Percentiles rank a stretch among this genome's conserved stretches.
Conservation (phyloP, 2,888 invertebrate genomes). For the Pterostichus niger region DNA sequence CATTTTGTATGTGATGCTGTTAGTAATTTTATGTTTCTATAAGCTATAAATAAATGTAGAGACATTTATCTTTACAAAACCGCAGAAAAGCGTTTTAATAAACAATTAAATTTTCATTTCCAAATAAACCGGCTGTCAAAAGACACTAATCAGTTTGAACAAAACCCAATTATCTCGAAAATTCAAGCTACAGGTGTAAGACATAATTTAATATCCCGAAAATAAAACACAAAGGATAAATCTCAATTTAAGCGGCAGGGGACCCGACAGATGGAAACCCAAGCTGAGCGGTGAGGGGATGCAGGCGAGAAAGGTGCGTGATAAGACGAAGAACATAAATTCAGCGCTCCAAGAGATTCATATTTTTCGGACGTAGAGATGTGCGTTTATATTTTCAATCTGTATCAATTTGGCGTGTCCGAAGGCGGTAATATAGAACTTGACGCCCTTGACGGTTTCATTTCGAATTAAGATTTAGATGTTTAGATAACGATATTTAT, state of each 20-base stretch:
- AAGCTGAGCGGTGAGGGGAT: neutral
- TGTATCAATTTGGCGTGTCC: neutral
- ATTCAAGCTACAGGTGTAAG: conserved; percentile 34
- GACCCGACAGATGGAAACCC: neutral
- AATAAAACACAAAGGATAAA: conserved; percentile 26
- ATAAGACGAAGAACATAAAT: neutral
- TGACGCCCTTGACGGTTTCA: no score
- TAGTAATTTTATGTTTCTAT: no score
- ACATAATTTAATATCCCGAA: conserved; percentile 38
- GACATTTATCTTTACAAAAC: no score
- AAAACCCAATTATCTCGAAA: conserved; percentile 20
- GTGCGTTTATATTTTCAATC: conserved; percentile 8
- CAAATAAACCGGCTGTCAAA: neutral
- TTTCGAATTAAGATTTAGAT: no score
- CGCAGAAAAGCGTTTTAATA: no score
- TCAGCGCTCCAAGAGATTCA: neutral
- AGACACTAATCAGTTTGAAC: conserved; percentile 38
- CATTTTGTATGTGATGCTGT: no score
- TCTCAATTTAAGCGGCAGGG: conserved; percentile 18
- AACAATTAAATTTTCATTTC: no score
- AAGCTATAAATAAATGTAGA: no score
- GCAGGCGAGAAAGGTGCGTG: neutral
- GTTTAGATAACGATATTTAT: no score
- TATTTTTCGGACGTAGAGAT: neutral
- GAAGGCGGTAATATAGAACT: no score